Evolutionary conservation across 30 jellyfish, hydroid and myxozoan species (phyloP).

Genomic region (Pseudorhiza aurosa): DNA sequence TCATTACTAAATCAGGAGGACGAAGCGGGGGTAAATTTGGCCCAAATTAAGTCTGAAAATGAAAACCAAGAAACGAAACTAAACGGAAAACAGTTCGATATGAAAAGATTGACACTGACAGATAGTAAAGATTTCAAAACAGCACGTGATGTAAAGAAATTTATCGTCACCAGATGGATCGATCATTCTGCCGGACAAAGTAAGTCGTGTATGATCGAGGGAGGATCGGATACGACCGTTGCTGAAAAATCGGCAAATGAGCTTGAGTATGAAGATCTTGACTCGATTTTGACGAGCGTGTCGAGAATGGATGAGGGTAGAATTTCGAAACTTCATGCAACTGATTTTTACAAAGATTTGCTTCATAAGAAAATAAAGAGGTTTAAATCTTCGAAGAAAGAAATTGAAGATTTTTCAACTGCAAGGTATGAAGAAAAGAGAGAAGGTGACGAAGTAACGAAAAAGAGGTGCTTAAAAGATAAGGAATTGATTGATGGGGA

Average conservation of each 20-base stretch:
- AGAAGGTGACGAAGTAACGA: background rate
- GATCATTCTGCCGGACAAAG: constrained; percentile 48
- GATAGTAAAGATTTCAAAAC: constrained; percentile 41
- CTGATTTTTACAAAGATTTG: constrained; percentile 72
- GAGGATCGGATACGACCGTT: constrained; percentile 24
- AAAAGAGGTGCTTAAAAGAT: background rate
- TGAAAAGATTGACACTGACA: background rate
- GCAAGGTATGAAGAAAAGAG: background rate
- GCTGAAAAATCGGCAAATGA: constrained; percentile 59
- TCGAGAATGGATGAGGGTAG: constrained; percentile 95
- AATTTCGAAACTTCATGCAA: constrained; percentile 46
- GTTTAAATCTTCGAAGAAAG: background rate
- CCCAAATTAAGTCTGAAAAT: background rate
- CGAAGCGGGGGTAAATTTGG: background rate
- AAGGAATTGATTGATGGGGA: background rate
- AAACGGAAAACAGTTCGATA: background rate
- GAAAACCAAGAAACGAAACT: background rate
- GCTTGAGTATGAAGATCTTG: constrained; percentile 78
- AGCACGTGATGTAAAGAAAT: constrained; percentile 50
- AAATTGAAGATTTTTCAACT: background rate
- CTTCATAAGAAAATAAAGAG: constrained; percentile 6
- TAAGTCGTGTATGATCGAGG: constrained; percentile 41
- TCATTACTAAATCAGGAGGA: background rate
- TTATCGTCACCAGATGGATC: constrained; percentile 75
- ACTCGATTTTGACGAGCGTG: constrained; percentile 87